Conservation (phyloP, 2,797 vertebrate genomes). For the Buphagus erythrorhynchus region DNA sequence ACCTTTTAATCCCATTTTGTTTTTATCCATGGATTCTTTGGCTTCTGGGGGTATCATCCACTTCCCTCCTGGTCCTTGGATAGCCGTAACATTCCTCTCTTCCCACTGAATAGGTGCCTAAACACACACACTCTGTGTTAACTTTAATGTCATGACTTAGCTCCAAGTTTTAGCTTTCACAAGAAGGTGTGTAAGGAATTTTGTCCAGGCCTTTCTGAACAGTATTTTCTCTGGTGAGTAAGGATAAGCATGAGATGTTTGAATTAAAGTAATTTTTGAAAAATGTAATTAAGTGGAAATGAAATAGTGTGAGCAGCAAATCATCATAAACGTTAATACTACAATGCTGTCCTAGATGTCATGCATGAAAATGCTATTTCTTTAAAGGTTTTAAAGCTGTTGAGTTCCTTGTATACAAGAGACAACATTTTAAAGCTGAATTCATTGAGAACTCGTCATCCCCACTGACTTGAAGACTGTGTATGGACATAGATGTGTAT, state of each 20-base stretch:
- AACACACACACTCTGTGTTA: constrained; percentile 10
- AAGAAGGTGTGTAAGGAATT: neutral
- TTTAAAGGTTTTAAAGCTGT: neutral
- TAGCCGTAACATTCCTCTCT: constrained; percentile 92
- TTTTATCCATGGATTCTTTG: constrained; percentile 97
- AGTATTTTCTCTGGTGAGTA: neutral
- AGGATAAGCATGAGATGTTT: neutral
- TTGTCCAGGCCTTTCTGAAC: neutral
- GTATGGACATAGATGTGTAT: neutral
- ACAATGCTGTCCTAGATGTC: neutral
- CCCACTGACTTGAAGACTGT: neutral
- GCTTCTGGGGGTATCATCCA: constrained; percentile 97
- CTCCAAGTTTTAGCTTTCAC: neutral
- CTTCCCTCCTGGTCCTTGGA: constrained; percentile 91
- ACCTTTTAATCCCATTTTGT: constrained; percentile 98
- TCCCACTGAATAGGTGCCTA: constrained; percentile 95
- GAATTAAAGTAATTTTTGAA: neutral
- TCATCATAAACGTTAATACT: neutral
- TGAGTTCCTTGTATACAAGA: neutral
- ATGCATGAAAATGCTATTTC: neutral
- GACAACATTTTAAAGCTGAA: neutral
- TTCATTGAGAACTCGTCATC: neutral
- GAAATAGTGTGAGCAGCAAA: neutral
- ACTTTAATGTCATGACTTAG: neutral
- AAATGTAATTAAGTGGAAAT: neutral